phyloP scores from a whole-genome alignment of 2,888 invertebrate species.

The Troides oblongomaculatus region DNA sequence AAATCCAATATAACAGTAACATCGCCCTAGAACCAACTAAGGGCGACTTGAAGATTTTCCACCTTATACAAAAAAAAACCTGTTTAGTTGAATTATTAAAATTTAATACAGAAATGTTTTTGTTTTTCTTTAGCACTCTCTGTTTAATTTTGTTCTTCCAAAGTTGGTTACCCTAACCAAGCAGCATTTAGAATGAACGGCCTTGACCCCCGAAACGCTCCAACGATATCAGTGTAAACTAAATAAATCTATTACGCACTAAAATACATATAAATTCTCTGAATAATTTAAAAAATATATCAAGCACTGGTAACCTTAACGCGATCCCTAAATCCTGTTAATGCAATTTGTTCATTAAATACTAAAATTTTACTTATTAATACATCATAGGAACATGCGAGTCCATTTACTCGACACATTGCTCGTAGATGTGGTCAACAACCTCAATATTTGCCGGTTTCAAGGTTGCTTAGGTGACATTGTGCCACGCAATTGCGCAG shows the following conservation, averaged over 20 bases:
- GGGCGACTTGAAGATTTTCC: too few species aligned
- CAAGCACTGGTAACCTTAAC: background rate
- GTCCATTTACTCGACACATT: conserved; percentile 12
- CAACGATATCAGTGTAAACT: conserved; percentile 10
- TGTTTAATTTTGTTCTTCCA: background rate
- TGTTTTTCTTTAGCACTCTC: background rate
- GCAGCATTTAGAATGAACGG: conserved; percentile 39
- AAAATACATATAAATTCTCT: background rate
- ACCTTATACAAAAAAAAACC: too few species aligned
- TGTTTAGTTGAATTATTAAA: background rate
- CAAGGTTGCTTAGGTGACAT: conserved; percentile 67
- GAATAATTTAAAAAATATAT: background rate
- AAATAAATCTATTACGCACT: conserved; percentile 3
- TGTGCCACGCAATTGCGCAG: conserved; percentile 40
- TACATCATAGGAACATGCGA: background rate
- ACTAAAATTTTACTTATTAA: conserved; percentile 3
- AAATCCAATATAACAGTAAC: too few species aligned
- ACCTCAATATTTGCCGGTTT: conserved; percentile 51
- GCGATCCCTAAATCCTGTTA: background rate
- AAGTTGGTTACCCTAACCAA: conserved; percentile 19
- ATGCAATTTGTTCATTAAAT: background rate
- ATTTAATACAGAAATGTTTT: background rate
- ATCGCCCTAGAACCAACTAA: too few species aligned
- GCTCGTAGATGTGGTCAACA: conserved; percentile 55
- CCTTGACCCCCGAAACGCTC: conserved; percentile 51